Base-by-base conservation (phyloP, 2,888 invertebrate genomes). In the Galeruca laticollis region DNA sequence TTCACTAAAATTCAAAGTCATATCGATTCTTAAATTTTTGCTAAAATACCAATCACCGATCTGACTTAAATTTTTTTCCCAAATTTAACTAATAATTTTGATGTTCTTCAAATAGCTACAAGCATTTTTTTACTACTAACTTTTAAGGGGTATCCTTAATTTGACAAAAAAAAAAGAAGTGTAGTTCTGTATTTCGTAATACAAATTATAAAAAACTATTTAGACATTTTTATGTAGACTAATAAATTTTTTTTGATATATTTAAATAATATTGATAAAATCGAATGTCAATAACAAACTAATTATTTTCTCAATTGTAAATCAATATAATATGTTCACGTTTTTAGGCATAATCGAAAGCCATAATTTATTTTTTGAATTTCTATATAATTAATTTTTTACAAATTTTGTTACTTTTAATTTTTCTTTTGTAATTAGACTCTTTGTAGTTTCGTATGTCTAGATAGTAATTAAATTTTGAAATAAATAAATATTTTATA, bases 41-140 rank as follows among this genome's bases (percentile, higher is more conserved):
- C 21, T 18, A 56, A 56, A 20, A 52, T 68, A 31, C 76, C 79
- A 79, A 79, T 78, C 78, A 79, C 78, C 79, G 79, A 79, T 79
- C 65, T 70, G 60, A 70, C 59, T 66, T 49, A 52, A 57, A 47
- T 47, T 31, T 31, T 31, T 37, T 54, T 49, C 66, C 66, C 60
- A 60, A 61, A 51, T 47, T 37, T 49, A 26, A 18, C 47, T 37
- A 64, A 63, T n/a, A 49, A 49, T 63, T 62, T 61, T 61, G 61
- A 61, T 56, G n/a, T 65, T 57, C 33, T 18, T 43, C 37, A 54
- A 56, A 47, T 47, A 64, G 33, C 56, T 56, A 64, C 64, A 62
- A 62, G 62, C 62, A 62, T 51, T 62, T 62, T 37, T 26, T 31
- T 37, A 61, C 51, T 61, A 61, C 47, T 43, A 15, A 60, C 33